phyloP scores from a whole-genome alignment of 53 echinoderm and acorn worm genomes.

The Echinarachnius parma region DNA sequence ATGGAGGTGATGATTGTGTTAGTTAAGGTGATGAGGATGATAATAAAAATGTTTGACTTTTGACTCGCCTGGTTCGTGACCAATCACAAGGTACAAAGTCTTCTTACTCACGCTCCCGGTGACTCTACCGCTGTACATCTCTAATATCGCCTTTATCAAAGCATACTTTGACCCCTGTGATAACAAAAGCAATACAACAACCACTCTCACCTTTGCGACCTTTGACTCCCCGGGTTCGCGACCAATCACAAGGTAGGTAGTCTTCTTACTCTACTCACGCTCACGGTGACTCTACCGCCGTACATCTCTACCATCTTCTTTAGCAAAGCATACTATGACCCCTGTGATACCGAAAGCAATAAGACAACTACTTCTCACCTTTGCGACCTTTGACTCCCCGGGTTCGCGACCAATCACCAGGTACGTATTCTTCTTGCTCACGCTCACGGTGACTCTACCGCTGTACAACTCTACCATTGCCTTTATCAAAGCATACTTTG shows the following conservation, averaged over 20 bases:
- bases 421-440: too few species aligned
- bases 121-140: slow-evolving; percentile 73
- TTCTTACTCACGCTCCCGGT: slow-evolving; percentile 77
- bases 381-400: slow-evolving; percentile 66
- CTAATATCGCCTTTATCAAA: slow-evolving; percentile 68
- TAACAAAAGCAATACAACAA: slow-evolving; percentile 65
- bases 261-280: slow-evolving; percentile 87
- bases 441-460: slow-evolving; percentile 67
- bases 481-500: too few species aligned
- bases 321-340: too few species aligned
- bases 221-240: slow-evolving; percentile 80
- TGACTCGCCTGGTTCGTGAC: slow-evolving; percentile 73
- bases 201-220: slow-evolving; percentile 66
- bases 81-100: slow-evolving; percentile 70
- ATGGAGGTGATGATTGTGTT: too few species aligned
- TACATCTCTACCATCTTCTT: slow-evolving; percentile 58
- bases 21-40: too few species aligned
- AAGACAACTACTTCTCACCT: slow-evolving; percentile 61
- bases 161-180: slow-evolving; percentile 87
- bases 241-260: slow-evolving; percentile 71
- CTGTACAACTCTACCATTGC: too few species aligned
- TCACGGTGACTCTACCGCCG: slow-evolving; percentile 71
- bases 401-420: slow-evolving; percentile 67
- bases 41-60: too few species aligned
- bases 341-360: too few species aligned